Evolutionary conservation across 2,888 invertebrate species (phyloP).

Genomic region (Pachymerium ferrugineum): DNA sequence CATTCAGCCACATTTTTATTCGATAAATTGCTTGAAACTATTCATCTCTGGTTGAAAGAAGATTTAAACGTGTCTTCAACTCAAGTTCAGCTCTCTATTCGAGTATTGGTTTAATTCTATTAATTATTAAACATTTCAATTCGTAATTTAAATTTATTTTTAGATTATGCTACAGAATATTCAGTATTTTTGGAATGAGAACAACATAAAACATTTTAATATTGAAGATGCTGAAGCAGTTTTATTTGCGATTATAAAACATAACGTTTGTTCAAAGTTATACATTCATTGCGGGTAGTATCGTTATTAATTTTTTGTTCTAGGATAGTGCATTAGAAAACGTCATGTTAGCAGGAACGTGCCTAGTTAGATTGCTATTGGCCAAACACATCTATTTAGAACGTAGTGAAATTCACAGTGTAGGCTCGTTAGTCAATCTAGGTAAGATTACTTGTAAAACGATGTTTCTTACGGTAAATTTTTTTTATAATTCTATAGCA

Average conservation of each 20-base stretch:
- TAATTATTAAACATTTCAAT: background rate
- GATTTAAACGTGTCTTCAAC: background rate
- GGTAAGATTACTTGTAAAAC: background rate
- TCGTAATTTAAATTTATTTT: background rate
- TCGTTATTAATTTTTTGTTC: background rate
- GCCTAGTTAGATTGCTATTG: background rate
- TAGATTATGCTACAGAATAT: background rate
- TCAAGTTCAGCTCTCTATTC: slow-evolving; percentile 2
- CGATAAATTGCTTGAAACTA: background rate
- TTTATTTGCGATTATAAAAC: background rate
- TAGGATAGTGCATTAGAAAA: slow-evolving; percentile 5
- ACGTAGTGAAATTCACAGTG: background rate
- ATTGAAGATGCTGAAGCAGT: background rate
- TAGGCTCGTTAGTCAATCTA: background rate
- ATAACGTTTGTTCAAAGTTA: background rate
- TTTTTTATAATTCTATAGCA: background rate
- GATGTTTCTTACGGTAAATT: background rate
- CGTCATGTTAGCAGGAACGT: slow-evolving; percentile 26
- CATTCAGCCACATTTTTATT: background rate
- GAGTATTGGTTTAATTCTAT: background rate
- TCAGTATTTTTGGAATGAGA: background rate
- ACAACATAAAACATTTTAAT: background rate
- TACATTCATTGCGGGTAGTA: background rate
- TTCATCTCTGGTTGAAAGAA: background rate
- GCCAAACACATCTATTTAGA: background rate